Conservation (phyloP, 2,888 invertebrate species). For the Drosophila merina region DNA sequence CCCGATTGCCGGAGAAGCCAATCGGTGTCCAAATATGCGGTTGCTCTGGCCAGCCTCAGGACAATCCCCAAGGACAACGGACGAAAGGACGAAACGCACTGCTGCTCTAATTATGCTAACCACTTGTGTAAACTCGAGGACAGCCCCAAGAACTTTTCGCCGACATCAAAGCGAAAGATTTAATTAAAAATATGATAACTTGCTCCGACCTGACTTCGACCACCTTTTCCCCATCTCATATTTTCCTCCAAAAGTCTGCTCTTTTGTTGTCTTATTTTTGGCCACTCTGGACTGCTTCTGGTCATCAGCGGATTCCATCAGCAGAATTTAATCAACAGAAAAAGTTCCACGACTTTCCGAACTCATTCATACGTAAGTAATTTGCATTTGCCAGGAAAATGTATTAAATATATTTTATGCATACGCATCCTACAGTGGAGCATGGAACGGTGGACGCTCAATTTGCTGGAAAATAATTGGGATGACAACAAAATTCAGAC, state of each 20-base stretch:
- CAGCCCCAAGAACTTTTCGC: slow-evolving; percentile 2
- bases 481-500: no score
- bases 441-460: background rate
- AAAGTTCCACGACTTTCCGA: slow-evolving; percentile 28
- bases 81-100: slow-evolving; percentile 1
- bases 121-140: slow-evolving; percentile 38
- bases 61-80: background rate
- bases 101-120: slow-evolving; percentile 41
- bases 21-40: slow-evolving; percentile 21
- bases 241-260: background rate
- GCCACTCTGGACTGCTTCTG: slow-evolving; percentile 33
- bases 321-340: slow-evolving; percentile 67
- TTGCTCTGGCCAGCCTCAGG: slow-evolving; percentile 1
- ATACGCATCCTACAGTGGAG: slow-evolving; percentile 14
- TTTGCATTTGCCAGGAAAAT: slow-evolving; percentile 43
- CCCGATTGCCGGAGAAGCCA: slow-evolving; percentile 9
- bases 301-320: slow-evolving; percentile 61
- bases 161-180: slow-evolving; percentile 71
- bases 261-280: slow-evolving; percentile 22
- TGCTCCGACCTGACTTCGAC: slow-evolving; percentile 39
- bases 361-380: slow-evolving; percentile 72
- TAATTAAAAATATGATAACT: slow-evolving; percentile 76
- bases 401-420: slow-evolving; percentile 5
- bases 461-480: background rate
- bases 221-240: slow-evolving; percentile 9